These are phyloP conservation scores for Microctonus aethiopoides DNA, from an alignment of 2,888 invertebrate species.

Conservation along the genomic window DNA sequence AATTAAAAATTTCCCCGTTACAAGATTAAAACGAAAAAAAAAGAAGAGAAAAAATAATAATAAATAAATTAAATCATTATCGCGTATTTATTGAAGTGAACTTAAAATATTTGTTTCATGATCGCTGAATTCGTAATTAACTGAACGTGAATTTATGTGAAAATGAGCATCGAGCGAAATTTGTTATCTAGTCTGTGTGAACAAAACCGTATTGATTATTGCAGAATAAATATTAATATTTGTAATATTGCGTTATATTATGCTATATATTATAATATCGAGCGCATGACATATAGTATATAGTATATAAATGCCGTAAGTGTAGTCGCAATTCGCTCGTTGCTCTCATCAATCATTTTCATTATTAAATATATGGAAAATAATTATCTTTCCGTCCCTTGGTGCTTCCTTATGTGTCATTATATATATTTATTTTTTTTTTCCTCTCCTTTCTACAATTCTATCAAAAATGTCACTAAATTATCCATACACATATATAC, in stretches of 20 bases:
- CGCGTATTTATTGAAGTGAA: background rate
- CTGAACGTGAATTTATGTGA: background rate
- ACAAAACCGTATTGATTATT: constrained; percentile 63
- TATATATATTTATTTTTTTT: background rate
- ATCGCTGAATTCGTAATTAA: background rate
- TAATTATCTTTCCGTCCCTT: constrained; percentile 35
- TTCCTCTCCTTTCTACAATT: no score
- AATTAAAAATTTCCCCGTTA: background rate
- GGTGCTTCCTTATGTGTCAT: constrained; percentile 39
- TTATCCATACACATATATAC: no score
- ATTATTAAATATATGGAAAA: constrained; percentile 15
- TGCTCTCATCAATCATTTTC: constrained; percentile 18
- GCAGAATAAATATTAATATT: constrained; percentile 62
- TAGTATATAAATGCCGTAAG: background rate
- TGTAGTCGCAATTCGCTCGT: constrained; percentile 1
- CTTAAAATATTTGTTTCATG: background rate
- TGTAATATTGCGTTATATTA: constrained; percentile 45
- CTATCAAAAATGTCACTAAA: no score
- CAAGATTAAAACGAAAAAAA: background rate
- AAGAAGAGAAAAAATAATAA: no score
- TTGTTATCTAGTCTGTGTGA: constrained; percentile 61
- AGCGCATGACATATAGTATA: constrained; percentile 30
- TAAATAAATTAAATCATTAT: background rate
- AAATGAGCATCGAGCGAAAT: constrained; percentile 2
- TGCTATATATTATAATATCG: constrained; percentile 38